Evolutionary conservation across 1,140 invertebrate genomes (phyloP).

Genomic region (Drosophila parabipectinata): DNA sequence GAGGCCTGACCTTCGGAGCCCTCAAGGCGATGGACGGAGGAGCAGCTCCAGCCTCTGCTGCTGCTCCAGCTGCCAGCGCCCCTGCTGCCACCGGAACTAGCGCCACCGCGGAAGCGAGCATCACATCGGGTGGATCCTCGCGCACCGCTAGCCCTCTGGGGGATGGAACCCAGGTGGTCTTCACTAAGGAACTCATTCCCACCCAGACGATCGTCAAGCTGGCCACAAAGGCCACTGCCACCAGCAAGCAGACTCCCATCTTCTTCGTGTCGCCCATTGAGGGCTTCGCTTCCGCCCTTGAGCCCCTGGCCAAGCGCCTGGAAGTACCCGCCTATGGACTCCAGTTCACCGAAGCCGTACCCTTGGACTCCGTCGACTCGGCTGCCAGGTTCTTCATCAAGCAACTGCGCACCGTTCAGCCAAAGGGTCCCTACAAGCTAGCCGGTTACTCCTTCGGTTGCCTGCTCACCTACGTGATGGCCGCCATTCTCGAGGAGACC

Average conservation of each 20-base stretch:
- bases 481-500: constrained; percentile 89
- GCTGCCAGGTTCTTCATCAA: constrained; percentile 93
- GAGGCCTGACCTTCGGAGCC: constrained; percentile 90
- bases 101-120: background rate
- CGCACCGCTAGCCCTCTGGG: constrained; percentile 62
- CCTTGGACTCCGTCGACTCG: constrained; percentile 89
- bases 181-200: constrained; percentile 87
- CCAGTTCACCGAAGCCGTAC: constrained; percentile 92
- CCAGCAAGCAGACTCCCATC: constrained; percentile 85
- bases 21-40: constrained; percentile 88
- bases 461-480: constrained; percentile 97
- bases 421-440: constrained; percentile 92
- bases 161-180: constrained; percentile 85
- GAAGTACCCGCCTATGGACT: constrained; percentile 93
- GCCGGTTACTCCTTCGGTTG: constrained; percentile 98
- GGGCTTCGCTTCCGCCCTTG: constrained; percentile 90
- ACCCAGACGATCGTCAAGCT: constrained; percentile 87
- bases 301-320: constrained; percentile 88
- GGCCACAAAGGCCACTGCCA: constrained; percentile 83
- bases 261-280: constrained; percentile 97
- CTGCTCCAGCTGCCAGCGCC: constrained; percentile 44
- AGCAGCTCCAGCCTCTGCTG: constrained; percentile 49
- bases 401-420: constrained; percentile 91
- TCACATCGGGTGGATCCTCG: constrained; percentile 50
- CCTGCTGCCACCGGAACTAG: constrained; percentile 18